Conservation (phyloP, 64 coral and sea anemone genomes). For the Platygyra sinensis region DNA sequence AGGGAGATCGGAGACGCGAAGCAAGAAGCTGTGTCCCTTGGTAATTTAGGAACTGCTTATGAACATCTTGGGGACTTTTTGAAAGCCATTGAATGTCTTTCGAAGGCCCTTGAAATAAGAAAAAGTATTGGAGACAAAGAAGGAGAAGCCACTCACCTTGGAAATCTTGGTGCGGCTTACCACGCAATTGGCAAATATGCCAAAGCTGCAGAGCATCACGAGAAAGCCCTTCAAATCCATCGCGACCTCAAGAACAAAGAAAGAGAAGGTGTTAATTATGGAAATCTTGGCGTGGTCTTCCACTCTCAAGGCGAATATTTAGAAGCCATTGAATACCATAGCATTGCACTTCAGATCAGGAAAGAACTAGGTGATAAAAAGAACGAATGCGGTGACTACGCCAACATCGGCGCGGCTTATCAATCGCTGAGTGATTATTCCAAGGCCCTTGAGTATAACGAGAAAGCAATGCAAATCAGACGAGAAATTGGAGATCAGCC, state of each 20-base stretch:
- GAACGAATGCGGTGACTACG: slow-evolving; percentile 3
- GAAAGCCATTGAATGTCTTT: not conserved
- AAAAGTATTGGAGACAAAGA: not conserved
- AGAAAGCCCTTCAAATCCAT: not conserved
- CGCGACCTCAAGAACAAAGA: not conserved
- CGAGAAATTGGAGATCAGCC: not conserved
- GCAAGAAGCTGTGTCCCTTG: not conserved
- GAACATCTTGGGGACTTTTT: not conserved
- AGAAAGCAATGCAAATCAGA: not conserved
- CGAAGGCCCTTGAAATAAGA: not conserved
- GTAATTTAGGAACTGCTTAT: not conserved
- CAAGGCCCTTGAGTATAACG: slow-evolving; percentile 11
- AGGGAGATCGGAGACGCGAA: not conserved
- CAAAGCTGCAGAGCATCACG: not conserved
- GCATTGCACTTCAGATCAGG: slow-evolving; percentile 18
- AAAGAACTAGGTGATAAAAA: slow-evolving; percentile 1
- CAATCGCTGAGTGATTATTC: slow-evolving; percentile 3
- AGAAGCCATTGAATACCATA: slow-evolving; percentile 7
- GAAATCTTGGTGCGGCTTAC: not conserved
- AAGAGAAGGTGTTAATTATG: not conserved
- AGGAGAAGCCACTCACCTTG: not conserved
- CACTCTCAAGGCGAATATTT: not conserved
- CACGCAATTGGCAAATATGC: not conserved
- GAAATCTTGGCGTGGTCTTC: slow-evolving; percentile 19
- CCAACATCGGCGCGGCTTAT: slow-evolving; percentile 24